These are phyloP conservation scores for Caenorhabditis remanei DNA, from an alignment of 1,140 invertebrate genomes.

Conservation along the genomic window DNA sequence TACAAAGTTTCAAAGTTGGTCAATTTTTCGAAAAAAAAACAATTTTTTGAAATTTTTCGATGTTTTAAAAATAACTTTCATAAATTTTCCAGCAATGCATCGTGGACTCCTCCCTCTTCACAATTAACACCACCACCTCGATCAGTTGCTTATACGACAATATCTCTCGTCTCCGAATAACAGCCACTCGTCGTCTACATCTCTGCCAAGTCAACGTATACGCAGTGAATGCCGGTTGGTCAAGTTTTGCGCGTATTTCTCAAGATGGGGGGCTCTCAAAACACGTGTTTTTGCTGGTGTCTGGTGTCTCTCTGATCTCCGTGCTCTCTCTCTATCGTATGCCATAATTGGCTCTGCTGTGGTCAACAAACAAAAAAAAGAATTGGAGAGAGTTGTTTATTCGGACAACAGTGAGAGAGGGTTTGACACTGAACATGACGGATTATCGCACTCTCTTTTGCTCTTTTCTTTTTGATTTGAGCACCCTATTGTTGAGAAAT, in stretches of 20 bases:
- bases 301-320: neutral
- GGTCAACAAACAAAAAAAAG: neutral
- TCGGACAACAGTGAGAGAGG: neutral
- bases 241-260: neutral
- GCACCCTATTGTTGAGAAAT: neutral
- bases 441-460: conserved; percentile 37
- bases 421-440: conserved; percentile 50
- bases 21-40: too few relatives aligned
- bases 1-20: too few relatives aligned
- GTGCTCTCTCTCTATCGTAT: neutral
- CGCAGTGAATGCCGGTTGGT: conserved; percentile 65
- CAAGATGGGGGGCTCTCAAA: conserved; percentile 36
- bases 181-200: conserved; percentile 59
- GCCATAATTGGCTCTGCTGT: neutral
- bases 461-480: too few relatives aligned
- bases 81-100: conserved; percentile 41
- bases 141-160: conserved; percentile 56
- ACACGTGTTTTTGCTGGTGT: conserved; percentile 22
- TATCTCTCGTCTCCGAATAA: conserved; percentile 58
- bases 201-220: conserved; percentile 65
- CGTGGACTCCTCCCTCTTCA: conserved; percentile 40
- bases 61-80: too few relatives aligned
- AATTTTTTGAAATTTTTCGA: too few relatives aligned
- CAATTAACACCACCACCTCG: conserved; percentile 1
- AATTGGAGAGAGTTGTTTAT: neutral